Evolutionary conservation across 30 jellyfish, hydroid and myxozoan species (phyloP).

Genomic region (Turritopsis dohrnii): DNA sequence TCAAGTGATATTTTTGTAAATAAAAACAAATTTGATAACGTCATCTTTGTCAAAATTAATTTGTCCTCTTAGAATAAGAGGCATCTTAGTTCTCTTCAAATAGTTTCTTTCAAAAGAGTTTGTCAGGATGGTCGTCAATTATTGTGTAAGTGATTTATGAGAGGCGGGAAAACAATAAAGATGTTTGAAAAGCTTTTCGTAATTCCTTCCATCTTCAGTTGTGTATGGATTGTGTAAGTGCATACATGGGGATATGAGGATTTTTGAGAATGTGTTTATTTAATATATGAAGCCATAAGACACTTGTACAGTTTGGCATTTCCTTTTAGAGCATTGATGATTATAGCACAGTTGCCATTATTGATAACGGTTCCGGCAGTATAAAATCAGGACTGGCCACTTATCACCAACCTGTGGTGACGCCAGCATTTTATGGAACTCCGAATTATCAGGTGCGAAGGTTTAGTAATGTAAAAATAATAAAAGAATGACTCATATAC

Average conservation of each 20-base stretch:
- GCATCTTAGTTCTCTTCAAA: background rate
- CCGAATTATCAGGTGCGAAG: conserved; percentile 63
- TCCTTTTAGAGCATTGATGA: conserved; percentile 22
- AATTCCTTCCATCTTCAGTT: no score
- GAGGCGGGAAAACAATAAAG: background rate
- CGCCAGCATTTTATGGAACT: conserved; percentile 79
- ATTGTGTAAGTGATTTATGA: background rate
- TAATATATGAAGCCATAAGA: no score
- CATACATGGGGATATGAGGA: no score
- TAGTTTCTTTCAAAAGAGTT: background rate
- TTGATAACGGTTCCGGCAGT: conserved; percentile 93
- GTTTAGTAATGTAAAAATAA: background rate
- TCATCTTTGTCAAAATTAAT: background rate
- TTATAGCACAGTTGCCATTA: conserved; percentile 52
- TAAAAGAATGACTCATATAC: background rate
- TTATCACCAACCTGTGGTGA: conserved; percentile 46
- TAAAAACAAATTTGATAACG: background rate
- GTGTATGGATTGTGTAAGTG: no score
- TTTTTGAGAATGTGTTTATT: no score
- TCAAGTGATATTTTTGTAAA: background rate
- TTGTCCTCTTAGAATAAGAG: background rate
- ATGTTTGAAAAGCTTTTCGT: background rate
- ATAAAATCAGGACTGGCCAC: conserved; percentile 85
- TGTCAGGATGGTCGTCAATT: background rate
- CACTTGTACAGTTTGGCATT: background rate